Evolutionary conservation across 2,888 invertebrate species (phyloP), one percentile per base, ranked within the genome.

Genomic region (Leptopilina drosophilae): DNA sequence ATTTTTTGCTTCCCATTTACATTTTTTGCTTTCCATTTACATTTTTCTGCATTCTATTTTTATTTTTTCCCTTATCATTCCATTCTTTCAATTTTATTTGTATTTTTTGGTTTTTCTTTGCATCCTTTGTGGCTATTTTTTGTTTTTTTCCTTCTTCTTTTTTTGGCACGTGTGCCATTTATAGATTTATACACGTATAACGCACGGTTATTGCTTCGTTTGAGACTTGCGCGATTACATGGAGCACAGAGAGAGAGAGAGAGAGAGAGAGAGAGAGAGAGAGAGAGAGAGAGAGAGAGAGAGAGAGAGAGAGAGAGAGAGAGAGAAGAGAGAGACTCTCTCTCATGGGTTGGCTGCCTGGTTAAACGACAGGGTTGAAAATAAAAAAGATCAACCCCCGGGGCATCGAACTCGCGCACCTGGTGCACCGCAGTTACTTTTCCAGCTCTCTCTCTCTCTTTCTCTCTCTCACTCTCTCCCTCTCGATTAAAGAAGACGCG

Each of bases 151-250:
- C 7, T 8, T 53, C 12, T 62, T 67, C 6, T 33, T 33, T 78
- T 81, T 83, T 85, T 83, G 81, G 77, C 81, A 82, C 8, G 82
- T 79, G 81, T 83, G 83, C 85, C 87, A 84, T 86, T 86, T 85
- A 84, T 84, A 77, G 80, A 80, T n/a, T 59, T n/a, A 62, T 62
- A 62, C 49, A 42, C 42, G 42, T 56, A 59, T n/a, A 59, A 15
- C 15, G 3, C 62, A 42, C 33, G 42, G 15, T 62, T 20, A 62
- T 62, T 62, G 62, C 62, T 81, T 67, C 53, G 69, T 78, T 78
- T 66, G 77, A 82, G 78, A 56, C 78, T 67, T 79, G 81, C 76
- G 78, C 78, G 73, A 78, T 78, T 73, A 26, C 73, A 62, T 49
- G 9, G 66, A 42, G 42, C 8, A 42, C 8, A 42, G 42, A 42